Percentiles rank a stretch among this genome's conserved stretches.
phyloP scores from a whole-genome alignment of 2,797 vertebrate genomes.

The Eulemur mongoz region DNA sequence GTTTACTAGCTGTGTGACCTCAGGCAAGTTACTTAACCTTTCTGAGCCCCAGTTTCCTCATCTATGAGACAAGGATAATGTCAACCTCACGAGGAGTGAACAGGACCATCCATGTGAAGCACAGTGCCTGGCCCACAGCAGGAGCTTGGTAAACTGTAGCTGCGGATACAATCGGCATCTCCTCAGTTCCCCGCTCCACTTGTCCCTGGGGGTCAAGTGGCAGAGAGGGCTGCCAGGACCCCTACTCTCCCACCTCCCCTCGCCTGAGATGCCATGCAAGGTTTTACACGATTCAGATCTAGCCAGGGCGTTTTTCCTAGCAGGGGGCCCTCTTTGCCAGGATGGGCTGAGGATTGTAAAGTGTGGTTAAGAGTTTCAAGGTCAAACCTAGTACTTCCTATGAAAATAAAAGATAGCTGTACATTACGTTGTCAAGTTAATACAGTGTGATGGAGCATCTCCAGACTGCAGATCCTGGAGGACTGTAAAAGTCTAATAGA shows the following conservation, averaged over 20 bases:
- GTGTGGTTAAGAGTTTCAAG: constrained; percentile 83
- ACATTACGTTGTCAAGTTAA: constrained; percentile 85
- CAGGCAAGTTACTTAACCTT: neutral
- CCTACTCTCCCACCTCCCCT: neutral
- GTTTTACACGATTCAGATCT: neutral
- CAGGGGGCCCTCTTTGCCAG: constrained; percentile 31
- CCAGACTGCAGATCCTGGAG: constrained; percentile 81
- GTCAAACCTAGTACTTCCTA: constrained; percentile 82
- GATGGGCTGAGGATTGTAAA: constrained; percentile 75
- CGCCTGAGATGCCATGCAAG: neutral
- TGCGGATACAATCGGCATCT: accelerated
- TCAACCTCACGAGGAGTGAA: neutral
- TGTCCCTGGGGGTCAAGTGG: neutral
- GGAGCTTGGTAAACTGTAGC: neutral
- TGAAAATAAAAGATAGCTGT: constrained; percentile 80
- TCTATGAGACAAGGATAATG: neutral
- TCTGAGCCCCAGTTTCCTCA: neutral
- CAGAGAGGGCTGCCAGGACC: neutral
- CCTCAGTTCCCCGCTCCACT: neutral
- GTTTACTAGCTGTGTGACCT: neutral
- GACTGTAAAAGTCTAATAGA: constrained; percentile 86
- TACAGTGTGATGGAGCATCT: constrained; percentile 84
- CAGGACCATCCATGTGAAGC: accelerated
- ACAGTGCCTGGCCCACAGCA: accelerated
- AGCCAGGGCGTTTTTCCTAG: neutral